Conservation (phyloP, 1,140 invertebrate species). For the Bacillus rossius region DNA sequence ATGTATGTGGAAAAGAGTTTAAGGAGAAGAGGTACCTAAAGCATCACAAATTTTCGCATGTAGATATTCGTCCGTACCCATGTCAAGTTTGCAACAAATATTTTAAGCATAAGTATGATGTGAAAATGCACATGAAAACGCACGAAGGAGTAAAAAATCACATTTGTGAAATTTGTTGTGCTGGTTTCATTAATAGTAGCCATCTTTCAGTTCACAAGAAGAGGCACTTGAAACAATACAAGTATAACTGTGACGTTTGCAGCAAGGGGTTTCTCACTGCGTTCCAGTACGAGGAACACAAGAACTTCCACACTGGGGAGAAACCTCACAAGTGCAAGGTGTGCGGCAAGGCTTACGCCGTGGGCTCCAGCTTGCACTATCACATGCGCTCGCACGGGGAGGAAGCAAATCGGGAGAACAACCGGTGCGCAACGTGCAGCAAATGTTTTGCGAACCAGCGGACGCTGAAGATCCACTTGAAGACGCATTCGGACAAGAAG, state of each 20-base stretch:
- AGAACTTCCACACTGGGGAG: slow-evolving; percentile 49
- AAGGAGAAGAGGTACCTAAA: too few species aligned
- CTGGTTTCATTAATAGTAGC: too few species aligned
- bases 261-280: slow-evolving; percentile 41
- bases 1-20: too few species aligned
- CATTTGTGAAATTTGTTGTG: too few species aligned
- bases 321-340: slow-evolving; percentile 55
- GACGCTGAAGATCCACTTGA: slow-evolving; percentile 68
- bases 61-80: too few species aligned
- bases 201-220: too few species aligned
- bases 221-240: too few species aligned
- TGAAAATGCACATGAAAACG: too few species aligned
- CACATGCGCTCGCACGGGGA: slow-evolving; percentile 35
- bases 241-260: slow-evolving; percentile 33
- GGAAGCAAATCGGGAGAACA: slow-evolving; percentile 45
- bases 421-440: slow-evolving; percentile 51
- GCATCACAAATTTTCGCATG: too few species aligned
- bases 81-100: too few species aligned
- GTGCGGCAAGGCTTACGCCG: slow-evolving; percentile 54
- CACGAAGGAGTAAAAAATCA: too few species aligned
- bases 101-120: too few species aligned
- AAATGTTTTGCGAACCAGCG: slow-evolving; percentile 59
- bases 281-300: background rate
- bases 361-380: slow-evolving; percentile 49
- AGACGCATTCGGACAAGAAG: slow-evolving; percentile 58